Percentiles rank a stretch among this genome's conserved stretches.
Conservation (phyloP, 2,797 vertebrate genomes). For the Graptemys geographica region DNA sequence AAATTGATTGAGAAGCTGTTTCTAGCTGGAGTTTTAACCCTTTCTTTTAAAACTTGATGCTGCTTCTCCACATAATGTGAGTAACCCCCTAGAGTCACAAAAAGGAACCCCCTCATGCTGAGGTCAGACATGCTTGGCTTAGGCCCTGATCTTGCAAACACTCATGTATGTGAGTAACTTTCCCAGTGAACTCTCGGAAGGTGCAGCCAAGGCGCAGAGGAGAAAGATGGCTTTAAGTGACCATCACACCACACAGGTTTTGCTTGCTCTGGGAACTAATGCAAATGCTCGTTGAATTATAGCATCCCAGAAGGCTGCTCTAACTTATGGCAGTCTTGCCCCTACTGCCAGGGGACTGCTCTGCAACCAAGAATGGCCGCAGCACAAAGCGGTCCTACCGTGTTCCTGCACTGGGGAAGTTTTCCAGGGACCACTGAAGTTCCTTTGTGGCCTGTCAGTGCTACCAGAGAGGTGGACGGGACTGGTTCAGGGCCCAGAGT, state of each 20-base stretch:
- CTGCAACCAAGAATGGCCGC: not conserved
- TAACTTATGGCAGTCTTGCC: not conserved
- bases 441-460: not conserved
- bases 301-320: not conserved
- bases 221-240: not conserved
- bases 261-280: not conserved
- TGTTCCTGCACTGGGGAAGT: not conserved
- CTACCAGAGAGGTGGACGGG: not conserved
- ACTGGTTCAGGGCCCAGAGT: not conserved
- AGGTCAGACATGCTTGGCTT: not conserved
- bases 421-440: not conserved
- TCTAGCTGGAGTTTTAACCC: not conserved
- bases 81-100: not conserved
- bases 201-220: fast-evolving
- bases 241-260: not conserved
- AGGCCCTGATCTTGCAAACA: not conserved
- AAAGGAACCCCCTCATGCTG: not conserved
- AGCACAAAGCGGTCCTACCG: not conserved
- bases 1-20: not conserved
- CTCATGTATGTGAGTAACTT: not conserved
- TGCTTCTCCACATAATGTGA: not conserved
- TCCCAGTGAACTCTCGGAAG: not conserved
- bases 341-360: not conserved
- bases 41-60: not conserved
- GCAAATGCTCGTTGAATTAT: not conserved